Evolutionary conservation across 2,113 vertebrate species (phyloP).

Genomic region (Morone saxatilis): DNA sequence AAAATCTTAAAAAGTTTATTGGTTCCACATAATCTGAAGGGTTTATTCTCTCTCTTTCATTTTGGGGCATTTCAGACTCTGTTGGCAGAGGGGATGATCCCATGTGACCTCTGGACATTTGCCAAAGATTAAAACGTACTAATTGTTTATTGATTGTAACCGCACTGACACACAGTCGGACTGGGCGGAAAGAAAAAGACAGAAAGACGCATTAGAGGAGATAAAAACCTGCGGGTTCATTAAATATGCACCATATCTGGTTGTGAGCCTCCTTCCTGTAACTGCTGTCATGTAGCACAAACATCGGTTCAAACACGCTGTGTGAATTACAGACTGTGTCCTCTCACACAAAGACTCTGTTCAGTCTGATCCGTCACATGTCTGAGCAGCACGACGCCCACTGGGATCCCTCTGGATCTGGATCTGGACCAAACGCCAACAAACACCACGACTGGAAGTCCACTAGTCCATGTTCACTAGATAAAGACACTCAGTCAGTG

Average conservation of each 20-base stretch:
- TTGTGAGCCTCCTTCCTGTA: background rate
- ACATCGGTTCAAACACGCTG: background rate
- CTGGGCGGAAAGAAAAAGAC: background rate
- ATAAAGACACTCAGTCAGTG: background rate
- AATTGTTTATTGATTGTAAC: background rate
- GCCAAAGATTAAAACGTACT: background rate
- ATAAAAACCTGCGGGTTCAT: background rate
- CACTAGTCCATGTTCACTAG: background rate
- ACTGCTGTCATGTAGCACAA: background rate
- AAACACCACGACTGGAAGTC: background rate
- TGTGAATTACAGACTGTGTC: constrained; percentile 19
- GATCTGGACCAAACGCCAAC: background rate
- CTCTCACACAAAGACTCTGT: constrained; percentile 33
- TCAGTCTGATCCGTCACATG: constrained; percentile 38
- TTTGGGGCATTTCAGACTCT: background rate
- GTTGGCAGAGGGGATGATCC: too few relatives aligned
- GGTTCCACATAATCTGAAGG: too few relatives aligned
- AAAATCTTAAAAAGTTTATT: too few relatives aligned
- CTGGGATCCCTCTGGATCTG: background rate
- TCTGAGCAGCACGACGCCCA: background rate
- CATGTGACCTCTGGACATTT: background rate
- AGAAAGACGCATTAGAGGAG: constrained; percentile 11
- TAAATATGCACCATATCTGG: constrained; percentile 22
- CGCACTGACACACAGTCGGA: background rate
- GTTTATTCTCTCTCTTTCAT: too few relatives aligned